phyloP scores from a whole-genome alignment of 2,888 invertebrate genomes.

The Parasteatoda lunata region DNA sequence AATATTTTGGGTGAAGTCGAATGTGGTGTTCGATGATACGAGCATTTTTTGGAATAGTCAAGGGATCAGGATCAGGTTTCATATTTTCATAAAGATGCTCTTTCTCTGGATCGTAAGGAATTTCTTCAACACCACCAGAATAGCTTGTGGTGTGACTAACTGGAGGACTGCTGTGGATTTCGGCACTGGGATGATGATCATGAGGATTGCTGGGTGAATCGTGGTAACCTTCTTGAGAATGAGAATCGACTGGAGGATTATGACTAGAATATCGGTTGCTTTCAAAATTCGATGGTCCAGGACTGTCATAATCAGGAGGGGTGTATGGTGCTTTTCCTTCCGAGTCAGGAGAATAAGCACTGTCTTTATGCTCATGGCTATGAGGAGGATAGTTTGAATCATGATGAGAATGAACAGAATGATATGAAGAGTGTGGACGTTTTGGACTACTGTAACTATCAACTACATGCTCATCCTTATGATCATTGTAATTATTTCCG shows the following conservation, averaged over 20 bases:
- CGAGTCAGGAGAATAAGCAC: not conserved
- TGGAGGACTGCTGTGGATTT: not conserved
- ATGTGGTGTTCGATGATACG: slow-evolving; percentile 54
- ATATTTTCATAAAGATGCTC: slow-evolving; percentile 28
- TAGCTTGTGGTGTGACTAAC: slow-evolving; percentile 26
- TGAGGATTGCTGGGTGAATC: not conserved
- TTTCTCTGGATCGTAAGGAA: slow-evolving; percentile 17
- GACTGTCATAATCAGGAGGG: not conserved
- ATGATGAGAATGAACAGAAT: not conserved
- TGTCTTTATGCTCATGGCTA: not conserved
- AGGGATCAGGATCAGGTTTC: slow-evolving; percentile 48
- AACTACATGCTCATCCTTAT: not conserved
- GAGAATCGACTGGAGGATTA: not conserved
- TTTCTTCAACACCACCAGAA: slow-evolving; percentile 12
- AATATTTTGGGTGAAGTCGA: slow-evolving; percentile 44
- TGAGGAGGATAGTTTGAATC: not conserved
- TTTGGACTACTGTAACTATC: not conserved
- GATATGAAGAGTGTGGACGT: not conserved
- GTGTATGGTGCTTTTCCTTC: not conserved
- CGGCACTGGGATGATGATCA: not conserved
- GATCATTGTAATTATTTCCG: not conserved
- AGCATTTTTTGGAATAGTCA: slow-evolving; percentile 56
- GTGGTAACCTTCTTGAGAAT: not conserved
- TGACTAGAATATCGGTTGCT: not conserved
- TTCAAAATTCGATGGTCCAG: not conserved